These are phyloP conservation scores for Anolis apletophallus DNA, from an alignment of 2,797 vertebrate genomes.

Conservation along the genomic window DNA sequence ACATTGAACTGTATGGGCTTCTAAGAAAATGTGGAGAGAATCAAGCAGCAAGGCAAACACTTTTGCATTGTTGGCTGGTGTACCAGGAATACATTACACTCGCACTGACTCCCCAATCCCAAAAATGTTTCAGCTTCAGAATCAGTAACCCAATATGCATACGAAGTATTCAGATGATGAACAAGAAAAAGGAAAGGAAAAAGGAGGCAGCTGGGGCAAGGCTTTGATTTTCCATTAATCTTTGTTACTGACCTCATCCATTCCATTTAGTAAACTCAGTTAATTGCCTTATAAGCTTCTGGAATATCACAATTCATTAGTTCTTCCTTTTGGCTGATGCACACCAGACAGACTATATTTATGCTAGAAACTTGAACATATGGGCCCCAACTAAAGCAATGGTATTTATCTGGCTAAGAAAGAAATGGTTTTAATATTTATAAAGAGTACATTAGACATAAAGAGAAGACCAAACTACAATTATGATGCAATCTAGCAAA, in stretches of 20 bases:
- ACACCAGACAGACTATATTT: background rate
- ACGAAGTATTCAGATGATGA: background rate
- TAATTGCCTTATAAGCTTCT: background rate
- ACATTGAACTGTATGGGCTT: background rate
- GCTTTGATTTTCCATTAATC: background rate
- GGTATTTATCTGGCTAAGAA: background rate
- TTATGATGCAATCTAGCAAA: background rate
- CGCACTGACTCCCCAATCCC: background rate
- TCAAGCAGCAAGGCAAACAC: background rate
- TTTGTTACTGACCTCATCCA: background rate
- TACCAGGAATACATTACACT: background rate
- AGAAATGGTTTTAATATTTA: background rate
- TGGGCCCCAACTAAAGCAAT: background rate
- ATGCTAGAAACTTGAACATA: background rate
- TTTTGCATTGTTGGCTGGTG: background rate
- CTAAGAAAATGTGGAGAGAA: background rate
- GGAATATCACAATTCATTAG: background rate
- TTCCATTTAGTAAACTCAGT: background rate
- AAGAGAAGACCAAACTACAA: background rate
- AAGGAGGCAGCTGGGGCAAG: background rate
- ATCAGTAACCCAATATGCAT: conserved; percentile 4
- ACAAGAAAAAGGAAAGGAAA: background rate
- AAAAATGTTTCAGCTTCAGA: too few relatives aligned
- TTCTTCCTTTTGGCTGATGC: background rate
- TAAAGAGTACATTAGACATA: background rate